A percentile compares a stretch with the other conserved stretches of the same genome.
Conservation (phyloP, 2,797 vertebrate species). For the Takifugu ocellatus region DNA sequence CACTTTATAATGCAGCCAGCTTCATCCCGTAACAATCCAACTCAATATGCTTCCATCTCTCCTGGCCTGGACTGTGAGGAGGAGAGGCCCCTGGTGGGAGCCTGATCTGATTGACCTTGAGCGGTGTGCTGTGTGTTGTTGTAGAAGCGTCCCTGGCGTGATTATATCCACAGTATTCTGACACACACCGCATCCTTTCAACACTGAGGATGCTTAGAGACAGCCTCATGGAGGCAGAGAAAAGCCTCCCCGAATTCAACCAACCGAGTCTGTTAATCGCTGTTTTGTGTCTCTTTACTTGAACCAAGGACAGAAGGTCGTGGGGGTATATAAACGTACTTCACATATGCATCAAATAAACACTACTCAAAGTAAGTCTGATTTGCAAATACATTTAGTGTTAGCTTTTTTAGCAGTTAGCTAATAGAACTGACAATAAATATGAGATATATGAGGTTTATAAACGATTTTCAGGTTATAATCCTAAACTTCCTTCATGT, state of each 20-base stretch:
- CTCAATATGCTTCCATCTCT: slow-evolving; percentile 23
- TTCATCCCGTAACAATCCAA: slow-evolving; percentile 22
- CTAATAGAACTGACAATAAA: no score
- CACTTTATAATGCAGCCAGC: slow-evolving; percentile 10
- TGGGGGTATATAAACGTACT: background rate
- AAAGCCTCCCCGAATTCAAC: background rate
- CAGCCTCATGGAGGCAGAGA: background rate
- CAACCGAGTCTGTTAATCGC: background rate
- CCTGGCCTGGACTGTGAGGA: slow-evolving; percentile 4
- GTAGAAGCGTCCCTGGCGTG: slow-evolving; percentile 33
- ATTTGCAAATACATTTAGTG: no score
- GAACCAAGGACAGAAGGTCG: background rate
- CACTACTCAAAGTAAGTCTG: no score
- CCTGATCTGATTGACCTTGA: slow-evolving; percentile 30
- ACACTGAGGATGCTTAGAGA: slow-evolving; percentile 5
- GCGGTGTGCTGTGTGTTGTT: slow-evolving; percentile 37
- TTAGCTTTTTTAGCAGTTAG: no score
- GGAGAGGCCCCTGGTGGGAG: slow-evolving; percentile 8
- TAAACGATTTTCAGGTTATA: no score
- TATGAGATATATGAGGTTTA: no score
- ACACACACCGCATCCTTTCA: slow-evolving; percentile 26
- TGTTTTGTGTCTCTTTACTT: slow-evolving; percentile 12
- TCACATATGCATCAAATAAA: background rate
- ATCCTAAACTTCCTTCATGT: no score
- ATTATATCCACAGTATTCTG: slow-evolving; percentile 43